Evolutionary conservation across 1,140 invertebrate species (phyloP), one percentile per base, ranked within the genome.

Genomic region (Drosophila sturtevanti): DNA sequence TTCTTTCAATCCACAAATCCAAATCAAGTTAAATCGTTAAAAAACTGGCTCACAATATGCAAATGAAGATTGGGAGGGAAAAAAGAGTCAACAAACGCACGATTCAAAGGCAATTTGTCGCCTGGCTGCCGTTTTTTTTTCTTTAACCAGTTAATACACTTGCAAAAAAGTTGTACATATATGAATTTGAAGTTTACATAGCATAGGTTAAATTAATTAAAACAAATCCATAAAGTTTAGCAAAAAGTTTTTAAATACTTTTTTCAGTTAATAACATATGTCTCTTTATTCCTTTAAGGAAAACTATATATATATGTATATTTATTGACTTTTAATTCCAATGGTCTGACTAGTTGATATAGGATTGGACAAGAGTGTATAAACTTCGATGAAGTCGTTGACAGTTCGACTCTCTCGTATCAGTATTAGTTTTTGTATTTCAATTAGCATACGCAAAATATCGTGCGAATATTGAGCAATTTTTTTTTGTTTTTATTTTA

Each of bases 21-120:
- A 60, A 44, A 76, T 58, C 14, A 31, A 56, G 16, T 41, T 48
- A 34, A 63, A 72, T 37, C 55, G 64, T 34, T 60, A 22, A 61
- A 61, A 82, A 82, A 86, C 82, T 87, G 79, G 81, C 72, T 81
- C 82, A 81, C 58, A 35, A 21, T 86, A 86, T 86, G 81, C 68
- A 86, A 86, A 86, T 86, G 67, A 72, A 72, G 72, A 76, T 61
- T 11, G 41, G 16, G 41, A 10, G 4, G 5, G 6, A 48, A 9
- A 31, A 38, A 73, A 73, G 74, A 77, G 74, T 77, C 81, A 87
- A 82, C 79, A 87, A 82, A 86, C 79, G 70, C 74, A 87, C 74
- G 79, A 79, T 58, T 82, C 52, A 64, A 64, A 76, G 64, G 67
- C 82, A 86, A 86, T 87, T 86, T 86, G 81, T 86, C 82, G 80